These are phyloP conservation scores for Slavum lentiscoides DNA, from an alignment of 2,888 invertebrate species.

Conservation along the genomic window DNA sequence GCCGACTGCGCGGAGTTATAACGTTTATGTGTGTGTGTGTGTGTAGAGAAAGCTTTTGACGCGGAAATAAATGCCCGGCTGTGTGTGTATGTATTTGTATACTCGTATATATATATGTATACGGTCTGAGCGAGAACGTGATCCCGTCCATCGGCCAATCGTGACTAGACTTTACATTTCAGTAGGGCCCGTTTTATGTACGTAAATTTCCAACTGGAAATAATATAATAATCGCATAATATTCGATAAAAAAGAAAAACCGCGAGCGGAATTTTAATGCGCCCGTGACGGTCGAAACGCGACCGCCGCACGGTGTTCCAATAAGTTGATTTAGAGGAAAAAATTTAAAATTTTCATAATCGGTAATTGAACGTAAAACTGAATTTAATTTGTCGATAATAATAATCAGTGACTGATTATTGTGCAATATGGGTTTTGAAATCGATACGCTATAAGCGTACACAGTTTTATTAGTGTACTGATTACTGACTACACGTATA, in stretches of 20 bases:
- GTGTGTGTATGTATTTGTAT: not conserved
- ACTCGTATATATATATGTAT: not conserved
- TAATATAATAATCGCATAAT: constrained; percentile 41
- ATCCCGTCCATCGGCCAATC: constrained; percentile 22
- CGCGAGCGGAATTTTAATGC: constrained; percentile 33
- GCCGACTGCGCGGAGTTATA: not conserved
- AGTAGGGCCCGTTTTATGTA: constrained; percentile 22
- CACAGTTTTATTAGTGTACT: too few species aligned
- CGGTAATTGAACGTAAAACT: too few species aligned
- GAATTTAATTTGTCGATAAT: too few species aligned
- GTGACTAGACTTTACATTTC: constrained; percentile 38
- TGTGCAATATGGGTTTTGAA: too few species aligned
- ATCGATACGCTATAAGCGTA: too few species aligned
- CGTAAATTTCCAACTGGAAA: constrained; percentile 37
- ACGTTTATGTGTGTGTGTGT: constrained; percentile 12
- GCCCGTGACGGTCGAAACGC: not conserved
- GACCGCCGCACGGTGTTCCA: not conserved
- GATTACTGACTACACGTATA: too few species aligned
- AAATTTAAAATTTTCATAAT: too few species aligned
- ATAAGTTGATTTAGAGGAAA: too few species aligned
- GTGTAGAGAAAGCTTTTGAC: constrained; percentile 27
- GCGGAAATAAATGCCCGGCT: constrained; percentile 33
- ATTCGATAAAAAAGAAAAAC: constrained; percentile 12
- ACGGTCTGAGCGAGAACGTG: constrained; percentile 24
- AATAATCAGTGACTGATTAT: too few species aligned